Evolutionary conservation across 2,888 invertebrate genomes (phyloP), one percentile per base, ranked within the genome.

Genomic region (Busseola fusca): DNA sequence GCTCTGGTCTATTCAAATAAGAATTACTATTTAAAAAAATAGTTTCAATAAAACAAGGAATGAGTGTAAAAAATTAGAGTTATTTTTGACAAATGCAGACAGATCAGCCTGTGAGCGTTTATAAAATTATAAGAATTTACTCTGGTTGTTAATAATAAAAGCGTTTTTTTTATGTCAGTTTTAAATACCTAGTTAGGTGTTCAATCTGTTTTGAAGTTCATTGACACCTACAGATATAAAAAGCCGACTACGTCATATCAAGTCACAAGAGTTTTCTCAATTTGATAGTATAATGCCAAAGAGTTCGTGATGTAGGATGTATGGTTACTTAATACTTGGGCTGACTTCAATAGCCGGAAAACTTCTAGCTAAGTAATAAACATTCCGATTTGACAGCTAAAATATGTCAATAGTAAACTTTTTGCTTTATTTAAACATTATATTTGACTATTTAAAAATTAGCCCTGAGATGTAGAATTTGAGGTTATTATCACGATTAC

Each of bases 261-360:
- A 89, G 86, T 89, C 90, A 88, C 80, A 73, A 81, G 84, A 81
- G 80, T 89, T 90, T 87, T 87, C 86, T 84, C 83, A 76, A 90
- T 91, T 91, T 91, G 88, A 87, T 86, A 89, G 88, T 91, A 88
- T 89, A 90, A 91, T 90, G 74, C 75, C 77, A 65, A 72, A 78
- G 72, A 82, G 73, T 76, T 70, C 76, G 74, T 77, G 75, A 57
- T 42, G 16, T 16, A 30, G 10, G 21, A 65, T 59, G 16, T 66
- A 52, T 25, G 50, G n/a, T 64, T 72, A 52, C 59, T 59, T 74
- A 74, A 82, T 77, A 68, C 42, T 64, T 50, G 48, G n/a, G n/a
- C 4, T 50, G 10, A 50, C n/a, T 50, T n/a, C n/a, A n/a, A 50
- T 50, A n/a, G 12, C n/a, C 12, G 4, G n/a, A n/a, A n/a, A 50